phyloP scores from a whole-genome alignment of 2,797 vertebrate species.

The Hippoglossus hippoglossus region DNA sequence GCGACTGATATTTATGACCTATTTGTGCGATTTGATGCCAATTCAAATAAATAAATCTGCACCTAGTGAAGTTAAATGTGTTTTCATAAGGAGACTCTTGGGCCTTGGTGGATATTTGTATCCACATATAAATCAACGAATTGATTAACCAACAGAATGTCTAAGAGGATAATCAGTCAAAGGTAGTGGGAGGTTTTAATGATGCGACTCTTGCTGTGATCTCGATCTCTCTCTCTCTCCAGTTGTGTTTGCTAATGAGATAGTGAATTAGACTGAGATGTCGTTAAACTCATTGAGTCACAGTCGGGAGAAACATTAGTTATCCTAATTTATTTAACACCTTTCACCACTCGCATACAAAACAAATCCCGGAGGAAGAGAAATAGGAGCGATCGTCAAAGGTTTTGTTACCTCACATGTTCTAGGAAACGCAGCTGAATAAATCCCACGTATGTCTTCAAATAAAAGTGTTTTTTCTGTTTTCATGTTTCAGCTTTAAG shows the following conservation, averaged over 20 bases:
- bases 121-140: too few relatives aligned
- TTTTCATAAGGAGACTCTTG: too few relatives aligned
- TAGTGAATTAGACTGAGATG: neutral
- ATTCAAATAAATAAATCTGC: too few relatives aligned
- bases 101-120: too few relatives aligned
- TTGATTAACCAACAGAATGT: too few relatives aligned
- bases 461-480: neutral
- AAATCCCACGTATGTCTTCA: neutral
- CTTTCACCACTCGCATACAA: neutral
- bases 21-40: too few relatives aligned
- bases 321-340: constrained; percentile 15
- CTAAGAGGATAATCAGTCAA: too few relatives aligned
- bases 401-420: too few relatives aligned
- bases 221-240: neutral
- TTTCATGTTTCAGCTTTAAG: constrained; percentile 36
- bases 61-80: too few relatives aligned
- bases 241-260: constrained; percentile 23
- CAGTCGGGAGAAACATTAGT: neutral
- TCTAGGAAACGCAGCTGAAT: neutral
- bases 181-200: neutral
- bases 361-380: neutral
- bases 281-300: constrained; percentile 6
- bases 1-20: too few relatives aligned
- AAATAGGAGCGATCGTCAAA: neutral
- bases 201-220: neutral